Conservation (phyloP, 2,888 invertebrate genomes). For the Melanostoma scalare region DNA sequence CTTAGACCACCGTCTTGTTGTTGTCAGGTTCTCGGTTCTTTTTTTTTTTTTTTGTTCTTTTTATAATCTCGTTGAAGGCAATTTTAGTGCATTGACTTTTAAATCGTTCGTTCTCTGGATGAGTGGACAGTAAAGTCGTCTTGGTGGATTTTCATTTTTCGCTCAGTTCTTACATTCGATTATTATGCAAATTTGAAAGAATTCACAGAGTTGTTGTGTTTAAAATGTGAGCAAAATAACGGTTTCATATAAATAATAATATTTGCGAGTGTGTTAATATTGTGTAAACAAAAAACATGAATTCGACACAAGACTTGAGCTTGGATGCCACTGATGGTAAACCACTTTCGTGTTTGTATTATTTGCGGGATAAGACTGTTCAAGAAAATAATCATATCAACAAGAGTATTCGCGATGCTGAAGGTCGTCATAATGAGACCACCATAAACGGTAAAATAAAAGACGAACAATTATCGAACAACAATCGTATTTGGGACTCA, state of each 20-base stretch:
- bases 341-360: slow-evolving; percentile 66
- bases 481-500: slow-evolving; percentile 56
- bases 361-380: slow-evolving; percentile 68
- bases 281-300: slow-evolving; percentile 50
- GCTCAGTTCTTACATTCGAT: slow-evolving; percentile 12
- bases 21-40: neutral
- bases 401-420: slow-evolving; percentile 61
- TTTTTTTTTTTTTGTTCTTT: slow-evolving; percentile 18
- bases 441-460: slow-evolving; percentile 50
- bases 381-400: slow-evolving; percentile 69
- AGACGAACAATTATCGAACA: slow-evolving; percentile 52
- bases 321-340: slow-evolving; percentile 65
- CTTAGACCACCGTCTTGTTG: slow-evolving; percentile 16
- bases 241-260: neutral
- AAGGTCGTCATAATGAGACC: slow-evolving; percentile 66
- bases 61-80: slow-evolving; percentile 74
- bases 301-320: slow-evolving; percentile 56
- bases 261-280: slow-evolving; percentile 21
- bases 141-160: slow-evolving; percentile 38
- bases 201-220: neutral
- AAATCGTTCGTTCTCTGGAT: slow-evolving; percentile 51
- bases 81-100: slow-evolving; percentile 77
- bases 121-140: slow-evolving; percentile 27
- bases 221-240: slow-evolving; percentile 28
- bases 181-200: slow-evolving; percentile 21